Evolutionary conservation across 2,113 vertebrate species (phyloP), one percentile per base, ranked within the genome.

Genomic region (Apodemus sylvaticus): DNA sequence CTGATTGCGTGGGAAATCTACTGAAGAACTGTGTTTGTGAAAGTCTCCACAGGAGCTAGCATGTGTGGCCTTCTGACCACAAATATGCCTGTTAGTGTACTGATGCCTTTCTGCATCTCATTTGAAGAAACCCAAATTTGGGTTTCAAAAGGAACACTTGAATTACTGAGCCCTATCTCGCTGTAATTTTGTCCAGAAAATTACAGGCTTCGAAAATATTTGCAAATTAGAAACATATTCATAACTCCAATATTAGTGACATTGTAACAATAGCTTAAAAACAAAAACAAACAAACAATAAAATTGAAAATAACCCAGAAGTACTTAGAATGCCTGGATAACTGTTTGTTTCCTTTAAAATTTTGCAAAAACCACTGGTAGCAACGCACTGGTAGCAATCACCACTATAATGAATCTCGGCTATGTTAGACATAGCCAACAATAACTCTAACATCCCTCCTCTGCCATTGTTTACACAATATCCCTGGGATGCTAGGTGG

Each of bases 361-460:
- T 31, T n/a, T 0, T 87, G 79, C 7, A 74, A 51, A 90, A 76
- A 42, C 3, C 16, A 42, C 29, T 36, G 20, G n/a, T 1, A 82
- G 8, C 8, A 34, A 6, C n/a, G 3, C 16, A 42, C 29, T 36
- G 20, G n/a, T 1, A 82, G 8, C 8, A 34, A 6, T 5, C 34
- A 3, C 39, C 10, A 39, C 7, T 39, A 26, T 53, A 42, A 45
- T 42, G 11, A 53, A 34, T 17, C 24, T 60, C 77, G 60, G 20
- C 6, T 68, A 31, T 55, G 7, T 70, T 71, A 31, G 34, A 42
- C 7, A 1, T 71, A 31, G 34, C 42, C 7, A 1, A 8, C 0
- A 42, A 12, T 1, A 17, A 5, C 4, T n/a, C 3, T 36, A 17
- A 2, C 48, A 16, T 9, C 2, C 45, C 5, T 26, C 14, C 1